Base-by-base conservation (phyloP, 2,113 vertebrate species). In the Apaloderma vittatum region DNA sequence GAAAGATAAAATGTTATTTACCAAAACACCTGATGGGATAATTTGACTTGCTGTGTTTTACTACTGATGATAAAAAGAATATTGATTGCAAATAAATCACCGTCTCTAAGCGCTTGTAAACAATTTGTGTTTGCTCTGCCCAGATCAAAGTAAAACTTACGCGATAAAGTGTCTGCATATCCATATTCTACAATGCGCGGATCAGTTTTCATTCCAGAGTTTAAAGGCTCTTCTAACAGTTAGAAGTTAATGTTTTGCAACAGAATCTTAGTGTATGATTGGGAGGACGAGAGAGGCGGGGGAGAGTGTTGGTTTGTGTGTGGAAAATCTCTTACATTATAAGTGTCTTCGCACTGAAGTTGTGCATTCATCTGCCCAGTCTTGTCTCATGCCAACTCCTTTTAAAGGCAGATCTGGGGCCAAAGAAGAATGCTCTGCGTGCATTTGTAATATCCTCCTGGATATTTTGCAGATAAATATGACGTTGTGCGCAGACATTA, bases 21-120 rank as follows among this genome's bases (percentile, higher is more conserved):
- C 96, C 95, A 97, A 98, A 98, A 98, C 97, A 98, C 97, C 97
- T 98, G 98, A 98, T 98, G 97, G 97, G 98, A 96, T 98, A 98
- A 98, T 98, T 98, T 97, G 97, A 98, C 97, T 98, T 91, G 95
- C 70, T 97, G 97, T 98, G 97, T 98, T 98, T 98, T 98, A 98
- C 97, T 97, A 94, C 97, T 86, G 97, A 98, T 97, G 98, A 98
- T 98, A 98, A 98, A 98, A 98, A 97, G 97, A 98, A 97, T 98
- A 98, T 98, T 98, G 98, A 98, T 98, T 98, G 98, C 96, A 97
- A 97, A 98, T 98, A 98, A 98, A 98, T 98, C 98, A 98, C 75
- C 43, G 66, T 94, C 94, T 95, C 92, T 96, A 91, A 97, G 94
- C 32, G 93, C 96, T 95, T 93, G 96, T 95, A 97, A 98, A 97